phyloP scores from a whole-genome alignment of 2,888 invertebrate species.

The Luffia ferchaultella region DNA sequence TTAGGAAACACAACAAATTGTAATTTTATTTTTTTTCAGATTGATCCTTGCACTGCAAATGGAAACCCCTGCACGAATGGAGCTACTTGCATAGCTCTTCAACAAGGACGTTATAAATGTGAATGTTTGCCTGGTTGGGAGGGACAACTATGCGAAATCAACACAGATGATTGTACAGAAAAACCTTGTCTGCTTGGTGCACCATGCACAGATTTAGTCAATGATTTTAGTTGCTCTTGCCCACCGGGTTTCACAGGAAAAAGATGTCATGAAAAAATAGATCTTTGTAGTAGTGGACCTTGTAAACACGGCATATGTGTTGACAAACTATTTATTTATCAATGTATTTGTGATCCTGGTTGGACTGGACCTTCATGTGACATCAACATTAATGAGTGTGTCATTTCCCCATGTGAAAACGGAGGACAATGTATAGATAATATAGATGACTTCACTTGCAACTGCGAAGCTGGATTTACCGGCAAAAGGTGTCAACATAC shows the following conservation, averaged over 20 bases:
- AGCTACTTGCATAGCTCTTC: constrained; percentile 86
- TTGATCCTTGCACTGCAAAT: constrained; percentile 88
- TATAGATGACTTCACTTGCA: constrained; percentile 84
- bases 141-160: constrained; percentile 93
- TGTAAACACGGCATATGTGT: constrained; percentile 95
- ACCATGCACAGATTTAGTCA: constrained; percentile 92
- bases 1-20: no score
- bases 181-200: constrained; percentile 90
- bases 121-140: constrained; percentile 98
- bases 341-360: constrained; percentile 92
- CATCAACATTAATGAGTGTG: constrained; percentile 91
- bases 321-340: constrained; percentile 85
- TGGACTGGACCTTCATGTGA: constrained; percentile 91
- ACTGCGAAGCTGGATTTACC: constrained; percentile 93
- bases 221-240: constrained; percentile 93
- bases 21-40: constrained; percentile 64
- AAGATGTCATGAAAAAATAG: constrained; percentile 94
- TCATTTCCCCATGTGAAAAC: constrained; percentile 88
- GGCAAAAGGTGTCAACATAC: constrained; percentile 93
- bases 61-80: constrained; percentile 93
- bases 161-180: constrained; percentile 93
- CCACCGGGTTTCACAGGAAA: constrained; percentile 95
- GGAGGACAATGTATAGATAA: constrained; percentile 91
- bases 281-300: constrained; percentile 88
- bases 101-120: constrained; percentile 93